Evolutionary conservation across 1,140 invertebrate genomes (phyloP).

Genomic region (Lycorma delicatula): DNA sequence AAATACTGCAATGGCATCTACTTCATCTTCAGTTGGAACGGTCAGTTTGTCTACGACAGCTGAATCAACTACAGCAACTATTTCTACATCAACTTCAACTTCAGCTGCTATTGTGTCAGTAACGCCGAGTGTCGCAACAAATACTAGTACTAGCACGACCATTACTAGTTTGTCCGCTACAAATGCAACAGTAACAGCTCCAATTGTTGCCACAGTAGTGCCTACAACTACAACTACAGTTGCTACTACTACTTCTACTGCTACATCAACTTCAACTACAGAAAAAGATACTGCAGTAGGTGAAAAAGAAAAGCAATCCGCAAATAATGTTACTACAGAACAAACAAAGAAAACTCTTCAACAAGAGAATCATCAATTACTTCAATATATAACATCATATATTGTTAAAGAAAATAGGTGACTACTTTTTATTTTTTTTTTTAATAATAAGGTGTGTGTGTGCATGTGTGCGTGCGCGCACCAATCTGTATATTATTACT

Average conservation of each 20-base stretch:
- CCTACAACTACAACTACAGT: not conserved
- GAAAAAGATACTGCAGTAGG: not conserved
- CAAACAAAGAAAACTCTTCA: constrained; percentile 24
- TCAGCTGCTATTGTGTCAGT: constrained; percentile 21
- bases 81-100: constrained; percentile 18
- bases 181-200: not conserved
- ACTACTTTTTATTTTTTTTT: too few relatives aligned
- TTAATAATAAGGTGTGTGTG: too few relatives aligned
- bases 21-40: not conserved
- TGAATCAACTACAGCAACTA: not conserved
- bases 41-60: not conserved
- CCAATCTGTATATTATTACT: too few relatives aligned
- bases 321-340: not conserved
- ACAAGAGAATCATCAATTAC: constrained; percentile 61
- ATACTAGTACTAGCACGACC: constrained; percentile 35
- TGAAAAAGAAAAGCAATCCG: constrained; percentile 7
- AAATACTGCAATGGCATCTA: not conserved
- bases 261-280: not conserved
- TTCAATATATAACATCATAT: constrained; percentile 62
- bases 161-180: constrained; percentile 28
- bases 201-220: not conserved
- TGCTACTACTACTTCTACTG: not conserved
- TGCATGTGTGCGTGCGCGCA: too few relatives aligned
- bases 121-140: constrained; percentile 26
- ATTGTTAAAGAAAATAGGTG: constrained; percentile 63